Conservation (phyloP, 2,113 vertebrate species). For the Notarius lentiginosus region DNA sequence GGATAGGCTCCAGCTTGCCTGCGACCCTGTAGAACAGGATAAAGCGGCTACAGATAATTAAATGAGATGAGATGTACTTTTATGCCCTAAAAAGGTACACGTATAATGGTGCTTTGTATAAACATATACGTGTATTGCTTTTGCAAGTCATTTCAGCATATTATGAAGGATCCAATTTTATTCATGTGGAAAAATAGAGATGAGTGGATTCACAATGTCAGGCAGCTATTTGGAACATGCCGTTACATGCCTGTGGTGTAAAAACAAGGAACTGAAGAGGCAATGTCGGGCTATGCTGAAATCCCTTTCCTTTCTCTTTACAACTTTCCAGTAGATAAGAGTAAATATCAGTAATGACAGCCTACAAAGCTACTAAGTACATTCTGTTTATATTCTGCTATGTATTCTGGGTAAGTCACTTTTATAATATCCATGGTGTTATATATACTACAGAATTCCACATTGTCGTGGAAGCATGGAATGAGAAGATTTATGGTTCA, state of each 20-base stretch:
- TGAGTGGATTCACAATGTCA: background rate
- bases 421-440: background rate
- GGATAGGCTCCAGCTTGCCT: too few relatives aligned
- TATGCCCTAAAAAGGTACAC: too few relatives aligned
- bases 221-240: constrained; percentile 44
- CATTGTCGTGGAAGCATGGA: background rate
- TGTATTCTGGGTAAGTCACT: constrained; percentile 56
- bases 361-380: constrained; percentile 47
- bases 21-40: too few relatives aligned
- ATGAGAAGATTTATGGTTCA: background rate
- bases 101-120: background rate
- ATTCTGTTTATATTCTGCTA: constrained; percentile 55
- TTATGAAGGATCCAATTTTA: background rate
- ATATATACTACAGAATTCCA: background rate
- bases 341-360: constrained; percentile 33
- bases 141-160: background rate
- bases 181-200: background rate
- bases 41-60: too few relatives aligned
- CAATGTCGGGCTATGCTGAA: background rate
- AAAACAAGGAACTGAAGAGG: constrained; percentile 10
- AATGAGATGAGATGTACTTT: too few relatives aligned
- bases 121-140: background rate
- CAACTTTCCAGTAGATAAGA: background rate
- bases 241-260: constrained; percentile 2
- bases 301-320: background rate